These are phyloP conservation scores for Corythornis vintsioides DNA, from an alignment of 2,113 vertebrate species.

Conservation along the genomic window DNA sequence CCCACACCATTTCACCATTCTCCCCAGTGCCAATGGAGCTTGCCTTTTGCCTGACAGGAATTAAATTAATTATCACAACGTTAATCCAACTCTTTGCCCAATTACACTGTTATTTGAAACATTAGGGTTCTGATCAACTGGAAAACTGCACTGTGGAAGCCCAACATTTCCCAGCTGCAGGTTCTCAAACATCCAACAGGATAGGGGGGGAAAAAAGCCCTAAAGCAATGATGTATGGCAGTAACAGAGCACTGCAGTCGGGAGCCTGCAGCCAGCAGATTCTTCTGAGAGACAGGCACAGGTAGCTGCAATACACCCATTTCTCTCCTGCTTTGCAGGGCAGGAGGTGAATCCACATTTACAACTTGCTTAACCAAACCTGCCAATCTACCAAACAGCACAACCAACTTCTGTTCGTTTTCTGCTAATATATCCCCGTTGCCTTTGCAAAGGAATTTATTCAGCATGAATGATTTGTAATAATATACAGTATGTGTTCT, in stretches of 20 bases:
- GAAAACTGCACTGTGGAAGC: neutral
- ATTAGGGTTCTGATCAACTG: neutral
- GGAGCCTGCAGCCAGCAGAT: neutral
- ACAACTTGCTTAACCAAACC: neutral
- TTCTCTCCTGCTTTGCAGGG: neutral
- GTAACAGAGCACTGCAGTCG: fast-evolving
- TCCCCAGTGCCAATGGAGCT: neutral
- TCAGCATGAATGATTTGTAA: constrained; percentile 26
- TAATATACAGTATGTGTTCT: neutral
- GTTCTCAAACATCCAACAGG: neutral
- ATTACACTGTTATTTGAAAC: neutral
- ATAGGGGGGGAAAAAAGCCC: neutral
- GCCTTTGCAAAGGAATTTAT: constrained; percentile 34
- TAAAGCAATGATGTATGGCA: neutral
- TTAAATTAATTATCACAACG: neutral
- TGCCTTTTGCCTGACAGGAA: neutral
- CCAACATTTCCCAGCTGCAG: neutral
- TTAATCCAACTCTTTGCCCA: neutral
- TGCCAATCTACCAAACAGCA: neutral
- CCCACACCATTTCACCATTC: neutral
- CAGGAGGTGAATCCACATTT: neutral
- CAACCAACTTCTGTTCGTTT: neutral
- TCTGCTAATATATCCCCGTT: neutral
- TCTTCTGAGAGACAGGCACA: neutral
- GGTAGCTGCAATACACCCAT: neutral